Conservation (phyloP, 1,140 invertebrate species). For the Drosophila gunungcola region DNA sequence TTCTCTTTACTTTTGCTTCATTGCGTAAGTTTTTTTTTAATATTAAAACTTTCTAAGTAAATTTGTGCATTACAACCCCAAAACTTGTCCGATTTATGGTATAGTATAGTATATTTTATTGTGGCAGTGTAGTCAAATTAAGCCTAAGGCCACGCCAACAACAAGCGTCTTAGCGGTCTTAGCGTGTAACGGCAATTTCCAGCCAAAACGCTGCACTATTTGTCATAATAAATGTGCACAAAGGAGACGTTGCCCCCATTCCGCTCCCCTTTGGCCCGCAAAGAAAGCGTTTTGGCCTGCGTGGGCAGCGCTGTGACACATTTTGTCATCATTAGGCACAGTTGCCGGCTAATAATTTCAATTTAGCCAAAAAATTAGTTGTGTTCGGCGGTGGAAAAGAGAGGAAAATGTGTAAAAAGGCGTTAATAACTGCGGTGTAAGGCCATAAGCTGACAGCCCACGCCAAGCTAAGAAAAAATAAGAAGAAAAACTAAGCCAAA, state of each 20-base stretch:
- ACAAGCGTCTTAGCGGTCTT: constrained; percentile 71
- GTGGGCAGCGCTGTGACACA: constrained; percentile 81
- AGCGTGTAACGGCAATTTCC: constrained; percentile 75
- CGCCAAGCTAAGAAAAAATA: constrained; percentile 34
- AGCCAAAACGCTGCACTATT: constrained; percentile 79
- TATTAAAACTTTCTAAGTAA: too few species aligned
- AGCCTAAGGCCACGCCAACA: constrained; percentile 68
- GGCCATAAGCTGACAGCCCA: constrained; percentile 66
- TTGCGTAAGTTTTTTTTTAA: too few species aligned
- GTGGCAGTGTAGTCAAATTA: constrained; percentile 63
- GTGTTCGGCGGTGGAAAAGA: constrained; percentile 29
- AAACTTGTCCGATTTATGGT: neutral
- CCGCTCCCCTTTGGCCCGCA: constrained; percentile 2
- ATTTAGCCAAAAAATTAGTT: constrained; percentile 81
- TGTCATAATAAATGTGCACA: constrained; percentile 82
- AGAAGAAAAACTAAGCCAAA: constrained; percentile 14
- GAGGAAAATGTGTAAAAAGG: constrained; percentile 51
- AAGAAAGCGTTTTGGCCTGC: constrained; percentile 59
- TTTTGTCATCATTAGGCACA: constrained; percentile 84
- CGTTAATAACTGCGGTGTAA: constrained; percentile 61
- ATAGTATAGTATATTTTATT: neutral
- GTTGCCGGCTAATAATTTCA: constrained; percentile 83
- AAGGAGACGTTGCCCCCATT: constrained; percentile 12
- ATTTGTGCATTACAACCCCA: too few species aligned
- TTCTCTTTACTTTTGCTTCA: too few species aligned